A percentile compares a stretch with the other conserved stretches of the same genome.
phyloP scores from a whole-genome alignment of 2,113 vertebrate genomes.

The Australoheros scitulus region DNA sequence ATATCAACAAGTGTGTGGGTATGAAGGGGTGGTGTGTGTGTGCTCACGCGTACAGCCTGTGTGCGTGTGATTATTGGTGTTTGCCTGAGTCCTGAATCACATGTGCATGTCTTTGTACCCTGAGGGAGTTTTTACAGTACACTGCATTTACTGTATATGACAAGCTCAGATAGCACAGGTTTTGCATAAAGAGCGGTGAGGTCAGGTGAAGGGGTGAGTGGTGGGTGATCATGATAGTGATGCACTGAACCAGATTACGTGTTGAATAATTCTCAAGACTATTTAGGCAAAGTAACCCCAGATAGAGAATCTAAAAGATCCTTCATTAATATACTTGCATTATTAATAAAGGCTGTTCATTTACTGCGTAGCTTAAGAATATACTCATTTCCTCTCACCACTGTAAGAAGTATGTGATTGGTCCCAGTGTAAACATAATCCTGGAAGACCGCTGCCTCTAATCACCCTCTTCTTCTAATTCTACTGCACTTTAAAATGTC shows the following conservation, averaged over 20 bases:
- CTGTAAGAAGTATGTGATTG: neutral
- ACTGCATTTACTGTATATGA: conserved; percentile 58
- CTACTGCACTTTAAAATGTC: neutral
- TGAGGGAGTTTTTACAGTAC: conserved; percentile 20
- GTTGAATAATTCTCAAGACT: neutral
- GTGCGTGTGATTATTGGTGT: conserved; percentile 4
- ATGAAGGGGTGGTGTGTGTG: neutral
- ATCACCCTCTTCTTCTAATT: conserved; percentile 4
- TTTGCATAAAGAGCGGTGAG: conserved; percentile 48
- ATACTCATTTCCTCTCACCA: neutral
- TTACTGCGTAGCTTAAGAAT: neutral
- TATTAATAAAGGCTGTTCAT: neutral
- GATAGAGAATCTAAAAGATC: neutral
- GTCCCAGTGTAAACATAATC: neutral
- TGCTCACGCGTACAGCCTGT: neutral
- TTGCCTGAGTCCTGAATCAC: conserved; percentile 28
- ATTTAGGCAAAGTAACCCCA: neutral
- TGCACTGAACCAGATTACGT: neutral
- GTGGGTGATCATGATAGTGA: neutral
- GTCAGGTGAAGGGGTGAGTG: neutral
- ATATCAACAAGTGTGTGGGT: conserved; percentile 46
- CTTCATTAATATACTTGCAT: neutral
- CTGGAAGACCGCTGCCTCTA: neutral
- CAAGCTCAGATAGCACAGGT: conserved; percentile 2
- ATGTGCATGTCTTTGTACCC: conserved; percentile 42